Evolutionary conservation across 1,140 invertebrate species (phyloP).

Genomic region (Mya arenaria): DNA sequence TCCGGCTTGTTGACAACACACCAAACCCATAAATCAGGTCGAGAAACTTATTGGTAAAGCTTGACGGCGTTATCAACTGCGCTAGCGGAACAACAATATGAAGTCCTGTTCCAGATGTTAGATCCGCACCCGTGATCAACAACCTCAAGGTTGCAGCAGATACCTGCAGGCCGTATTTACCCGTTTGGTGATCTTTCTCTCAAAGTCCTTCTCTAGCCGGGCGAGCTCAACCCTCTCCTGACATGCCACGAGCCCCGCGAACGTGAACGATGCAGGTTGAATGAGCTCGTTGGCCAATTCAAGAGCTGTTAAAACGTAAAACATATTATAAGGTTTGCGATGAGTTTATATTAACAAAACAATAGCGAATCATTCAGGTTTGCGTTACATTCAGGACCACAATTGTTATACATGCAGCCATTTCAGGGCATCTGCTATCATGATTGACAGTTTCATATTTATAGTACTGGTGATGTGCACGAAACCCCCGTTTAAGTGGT

Average conservation of each 20-base stretch:
- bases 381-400: background rate
- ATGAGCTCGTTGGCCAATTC: constrained; percentile 72
- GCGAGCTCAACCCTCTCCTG: constrained; percentile 66
- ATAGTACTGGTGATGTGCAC: too few relatives aligned
- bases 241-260: constrained; percentile 70
- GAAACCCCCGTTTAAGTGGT: background rate
- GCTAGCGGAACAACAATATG: background rate
- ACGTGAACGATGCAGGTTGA: constrained; percentile 73
- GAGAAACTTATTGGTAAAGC: background rate
- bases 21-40: background rate
- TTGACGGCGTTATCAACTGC: background rate
- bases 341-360: background rate
- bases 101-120: background rate
- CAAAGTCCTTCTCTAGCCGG: constrained; percentile 70
- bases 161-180: constrained; percentile 53
- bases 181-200: constrained; percentile 67
- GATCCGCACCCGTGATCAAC: too few relatives aligned
- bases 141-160: background rate
- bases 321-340: background rate
- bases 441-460: too few relatives aligned
- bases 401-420: background rate
- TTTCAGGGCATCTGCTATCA: too few relatives aligned
- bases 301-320: constrained; percentile 54
- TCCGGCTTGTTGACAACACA: background rate
- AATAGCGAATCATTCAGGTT: background rate